Conservation (phyloP, 2,797 vertebrate genomes). For the Syngnathus acus region DNA sequence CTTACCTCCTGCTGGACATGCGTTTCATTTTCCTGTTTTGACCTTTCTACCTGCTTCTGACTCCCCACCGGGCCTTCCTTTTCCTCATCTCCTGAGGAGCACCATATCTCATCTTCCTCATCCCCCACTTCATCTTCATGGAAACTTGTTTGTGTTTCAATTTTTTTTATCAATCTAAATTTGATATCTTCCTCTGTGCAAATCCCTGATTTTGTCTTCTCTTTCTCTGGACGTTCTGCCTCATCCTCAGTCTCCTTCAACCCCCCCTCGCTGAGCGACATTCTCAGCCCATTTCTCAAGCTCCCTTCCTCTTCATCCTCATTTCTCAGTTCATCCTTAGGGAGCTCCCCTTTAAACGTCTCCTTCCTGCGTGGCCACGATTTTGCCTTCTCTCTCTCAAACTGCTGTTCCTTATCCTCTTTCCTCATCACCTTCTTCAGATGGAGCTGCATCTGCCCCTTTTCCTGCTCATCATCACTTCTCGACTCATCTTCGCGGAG, state of each 20-base stretch:
- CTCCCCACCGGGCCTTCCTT: neutral
- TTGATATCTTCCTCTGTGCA: too few relatives aligned
- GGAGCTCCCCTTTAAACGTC: too few relatives aligned
- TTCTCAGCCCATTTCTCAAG: too few relatives aligned
- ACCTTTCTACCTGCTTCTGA: conserved; percentile 8
- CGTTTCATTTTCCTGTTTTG: conserved; percentile 22
- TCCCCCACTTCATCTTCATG: neutral
- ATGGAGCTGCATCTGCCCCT: neutral
- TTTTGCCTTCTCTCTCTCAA: neutral
- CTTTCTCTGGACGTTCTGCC: neutral
- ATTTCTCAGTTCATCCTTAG: too few relatives aligned
- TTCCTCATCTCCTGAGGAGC: neutral
- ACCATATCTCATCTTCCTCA: neutral
- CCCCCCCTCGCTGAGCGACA: neutral
- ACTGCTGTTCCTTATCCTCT: neutral
- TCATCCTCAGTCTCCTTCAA: neutral
- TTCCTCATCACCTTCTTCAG: too few relatives aligned
- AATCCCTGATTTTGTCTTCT: neutral
- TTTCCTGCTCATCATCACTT: conserved; percentile 37
- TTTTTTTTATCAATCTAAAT: too few relatives aligned
- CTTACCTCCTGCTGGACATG: neutral
- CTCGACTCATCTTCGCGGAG: too few relatives aligned
- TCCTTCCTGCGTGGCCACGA: too few relatives aligned
- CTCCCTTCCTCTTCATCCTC: too few relatives aligned
- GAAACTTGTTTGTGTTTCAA: too few relatives aligned